Base-by-base conservation (phyloP, 2,888 invertebrate genomes). In the Drosophila fulvimacula region DNA sequence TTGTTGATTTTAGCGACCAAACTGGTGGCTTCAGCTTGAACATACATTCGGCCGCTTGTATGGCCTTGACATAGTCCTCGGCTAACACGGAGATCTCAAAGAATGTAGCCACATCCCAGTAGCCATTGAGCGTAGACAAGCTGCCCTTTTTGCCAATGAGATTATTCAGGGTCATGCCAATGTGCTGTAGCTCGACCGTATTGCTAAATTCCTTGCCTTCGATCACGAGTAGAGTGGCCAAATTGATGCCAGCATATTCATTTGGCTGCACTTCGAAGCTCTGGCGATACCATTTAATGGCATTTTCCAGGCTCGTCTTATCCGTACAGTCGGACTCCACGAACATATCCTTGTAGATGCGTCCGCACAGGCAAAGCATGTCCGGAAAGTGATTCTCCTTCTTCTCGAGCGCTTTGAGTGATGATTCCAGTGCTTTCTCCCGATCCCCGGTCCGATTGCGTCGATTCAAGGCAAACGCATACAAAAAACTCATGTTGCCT, bases 71-170 rank as follows among this genome's bases (percentile, higher is more conserved):
- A 91, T 98, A 99, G 92, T 99, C 98, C 92, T 99, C 98, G 2
- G 98, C 98, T 34, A 99, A 93, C 0, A 99, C 99, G 51, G 98
- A 98, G 79, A 99, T 99, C 93, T 99, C 99, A 92, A 99, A 99
- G 94, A 98, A 99, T 2, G 98, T 99, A 0, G 99, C 99, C 15
- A 99, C 99, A 92, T 99, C 99, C 99, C 99, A 99, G 91, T 99
- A 99, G 91, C 99, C 99, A 82, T 96, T 96, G 21, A 99, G 93
- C 0, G 97, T 97, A 0, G 96, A 95, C 32, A 99, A 93, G 91
- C 98, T 98, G 46, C 99, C 99, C 92, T 99, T 99, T 91, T 98
- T 97, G 0, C 99, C 99, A 88, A 99, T 99, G 66, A 99, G 93
- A 93, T 98, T 98, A 92, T 99, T 99, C 74, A 99, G 93, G 10